Base-by-base conservation (phyloP, 1,140 invertebrate genomes). In the Hetaerina americana region DNA sequence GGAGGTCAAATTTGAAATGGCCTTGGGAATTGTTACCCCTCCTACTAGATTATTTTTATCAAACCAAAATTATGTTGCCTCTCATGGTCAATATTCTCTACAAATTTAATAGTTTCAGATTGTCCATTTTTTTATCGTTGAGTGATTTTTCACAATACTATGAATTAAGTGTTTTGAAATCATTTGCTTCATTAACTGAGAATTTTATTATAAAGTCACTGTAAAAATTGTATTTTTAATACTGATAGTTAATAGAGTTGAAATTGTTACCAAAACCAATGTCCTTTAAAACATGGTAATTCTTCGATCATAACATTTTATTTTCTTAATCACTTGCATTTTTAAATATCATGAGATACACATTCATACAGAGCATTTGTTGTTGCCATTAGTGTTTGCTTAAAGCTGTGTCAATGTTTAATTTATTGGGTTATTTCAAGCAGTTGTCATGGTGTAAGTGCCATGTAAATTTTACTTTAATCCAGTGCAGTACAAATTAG, bases 401-500 rank as follows among this genome's bases (percentile, higher is more conserved):
- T 57, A 57, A 57, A 57, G 40, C 40, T 57, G 40, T 57, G 15
- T 57, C 40, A 69, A 69, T 69, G 26, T 27, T 68, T 28, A 27
- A 69, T 69, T 69, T 69, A n/a, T 27, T 69, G 68, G 40, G 40
- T 57, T 57, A 57, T 57, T 57, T 57, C 2, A 57, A 57, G 40
- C 40, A 57, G 40, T 57, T 57, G 2, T 57, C 40, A 57, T n/a
- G 22, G 22, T 57, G 40, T 57, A 18, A 57, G 40, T 57, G 22
- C 22, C 15, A 57, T 57, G 40, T 57, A 57, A 24, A 69, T 28
- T 69, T 69, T 27, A 69, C 28, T 69, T 69, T 27, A 69, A 69
- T 69, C 26, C 68, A 69, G 68, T 27, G 68, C 68, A 69, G 68
- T 69, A 69, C 68, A 69, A 69, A 69, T 69, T 28, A 69, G 26